Percentiles rank a stretch among this genome's conserved stretches.
Conservation (phyloP, 2,888 invertebrate genomes). For the Cataglyphis altisquamis region DNA sequence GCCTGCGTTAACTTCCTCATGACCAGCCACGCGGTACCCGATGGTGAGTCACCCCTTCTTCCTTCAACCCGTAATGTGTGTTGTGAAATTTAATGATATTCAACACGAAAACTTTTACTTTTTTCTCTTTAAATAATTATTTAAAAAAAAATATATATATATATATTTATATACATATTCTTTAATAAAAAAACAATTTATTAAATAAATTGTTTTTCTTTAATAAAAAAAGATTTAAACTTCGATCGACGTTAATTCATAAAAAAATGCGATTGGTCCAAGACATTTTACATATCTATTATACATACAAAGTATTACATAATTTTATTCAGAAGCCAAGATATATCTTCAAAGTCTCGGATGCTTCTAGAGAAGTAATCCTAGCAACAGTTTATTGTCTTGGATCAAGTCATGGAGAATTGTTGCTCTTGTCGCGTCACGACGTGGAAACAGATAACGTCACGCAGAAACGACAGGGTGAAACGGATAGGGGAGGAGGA, state of each 20-base stretch:
- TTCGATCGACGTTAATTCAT: neutral
- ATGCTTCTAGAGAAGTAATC: constrained; percentile 1
- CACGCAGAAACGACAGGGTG: constrained; percentile 10
- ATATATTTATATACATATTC: too few relatives aligned
- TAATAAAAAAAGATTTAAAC: too few relatives aligned
- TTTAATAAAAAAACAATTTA: too few relatives aligned
- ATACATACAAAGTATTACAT: neutral
- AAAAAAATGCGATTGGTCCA: neutral
- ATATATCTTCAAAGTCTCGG: neutral
- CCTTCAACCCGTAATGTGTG: neutral
- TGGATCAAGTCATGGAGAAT: neutral
- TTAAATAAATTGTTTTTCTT: too few relatives aligned
- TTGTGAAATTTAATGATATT: neutral
- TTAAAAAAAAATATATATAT: neutral
- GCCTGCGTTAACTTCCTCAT: constrained; percentile 98
- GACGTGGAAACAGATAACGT: constrained; percentile 45
- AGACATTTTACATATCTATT: neutral
- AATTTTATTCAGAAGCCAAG: neutral
- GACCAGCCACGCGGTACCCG: constrained; percentile 97
- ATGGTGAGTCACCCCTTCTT: constrained; percentile 89
- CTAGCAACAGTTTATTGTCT: constrained; percentile 30
- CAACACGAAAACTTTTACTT: neutral
- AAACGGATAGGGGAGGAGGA: neutral
- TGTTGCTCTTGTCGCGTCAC: constrained; percentile 28
- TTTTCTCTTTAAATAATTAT: neutral